These are phyloP conservation scores for Tetramorium simillimum DNA, from an alignment of 1,140 invertebrate genomes.

Conservation along the genomic window DNA sequence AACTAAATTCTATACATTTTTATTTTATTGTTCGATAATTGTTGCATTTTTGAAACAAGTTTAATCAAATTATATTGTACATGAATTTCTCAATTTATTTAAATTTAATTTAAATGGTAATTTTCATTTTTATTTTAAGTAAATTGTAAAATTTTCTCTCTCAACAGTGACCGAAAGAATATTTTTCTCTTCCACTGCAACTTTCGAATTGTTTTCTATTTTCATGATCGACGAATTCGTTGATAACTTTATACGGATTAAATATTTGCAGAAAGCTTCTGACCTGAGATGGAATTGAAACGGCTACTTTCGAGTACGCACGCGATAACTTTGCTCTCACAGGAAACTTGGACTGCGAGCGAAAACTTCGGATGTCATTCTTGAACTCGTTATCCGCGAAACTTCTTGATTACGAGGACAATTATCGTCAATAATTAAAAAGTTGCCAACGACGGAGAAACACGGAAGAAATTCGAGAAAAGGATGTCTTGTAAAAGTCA, in stretches of 20 bases:
- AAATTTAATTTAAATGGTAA: background rate
- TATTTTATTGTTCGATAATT: background rate
- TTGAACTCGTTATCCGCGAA: conserved; percentile 5
- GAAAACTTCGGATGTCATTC: conserved; percentile 40
- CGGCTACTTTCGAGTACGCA: conserved; percentile 15
- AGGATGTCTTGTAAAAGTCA: background rate
- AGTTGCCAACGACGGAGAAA: background rate
- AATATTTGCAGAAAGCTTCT: conserved; percentile 45
- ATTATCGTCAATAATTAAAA: conserved; percentile 45
- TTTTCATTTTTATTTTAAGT: background rate
- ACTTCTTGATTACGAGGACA: conserved; percentile 45
- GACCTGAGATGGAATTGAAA: conserved; percentile 7
- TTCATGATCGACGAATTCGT: conserved; percentile 13
- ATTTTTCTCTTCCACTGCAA: background rate
- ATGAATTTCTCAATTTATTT: background rate
- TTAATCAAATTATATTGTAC: background rate
- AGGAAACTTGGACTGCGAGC: conserved; percentile 5
- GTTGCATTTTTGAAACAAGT: background rate
- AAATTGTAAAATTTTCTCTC: background rate
- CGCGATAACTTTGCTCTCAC: conserved; percentile 25
- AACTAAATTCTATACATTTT: background rate
- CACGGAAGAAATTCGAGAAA: background rate
- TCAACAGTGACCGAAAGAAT: background rate
- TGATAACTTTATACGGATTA: conserved; percentile 36
- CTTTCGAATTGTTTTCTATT: background rate